Evolutionary conservation across 2,113 vertebrate genomes (phyloP).

Genomic region (Galeopterus variegatus): DNA sequence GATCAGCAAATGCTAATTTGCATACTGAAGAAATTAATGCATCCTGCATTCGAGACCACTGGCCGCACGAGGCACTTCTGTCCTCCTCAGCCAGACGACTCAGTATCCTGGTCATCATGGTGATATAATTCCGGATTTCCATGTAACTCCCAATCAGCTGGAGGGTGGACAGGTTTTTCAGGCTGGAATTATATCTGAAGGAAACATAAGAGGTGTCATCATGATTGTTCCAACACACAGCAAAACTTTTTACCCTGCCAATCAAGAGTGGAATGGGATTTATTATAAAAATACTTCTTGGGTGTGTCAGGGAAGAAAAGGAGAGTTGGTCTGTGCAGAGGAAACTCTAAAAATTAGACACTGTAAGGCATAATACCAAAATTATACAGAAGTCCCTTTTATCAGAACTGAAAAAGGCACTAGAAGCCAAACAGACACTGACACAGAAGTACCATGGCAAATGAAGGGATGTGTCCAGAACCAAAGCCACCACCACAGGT

Average conservation of each 20-base stretch:
- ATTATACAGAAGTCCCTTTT: no score
- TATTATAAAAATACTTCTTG: background rate
- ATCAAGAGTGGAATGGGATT: background rate
- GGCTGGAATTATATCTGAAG: conserved; percentile 87
- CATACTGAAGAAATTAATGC: conserved; percentile 87
- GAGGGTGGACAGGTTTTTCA: conserved; percentile 89
- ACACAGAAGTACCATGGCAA: accelerated
- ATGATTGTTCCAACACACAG: accelerated
- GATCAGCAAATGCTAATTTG: conserved; percentile 77
- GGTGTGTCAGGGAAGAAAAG: background rate
- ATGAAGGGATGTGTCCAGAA: background rate
- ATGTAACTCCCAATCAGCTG: conserved; percentile 84
- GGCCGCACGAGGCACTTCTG: conserved; percentile 27
- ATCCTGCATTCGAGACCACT: conserved; percentile 85
- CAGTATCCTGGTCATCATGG: conserved; percentile 86
- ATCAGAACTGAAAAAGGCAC: background rate
- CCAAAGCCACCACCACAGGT: accelerated
- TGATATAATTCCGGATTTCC: conserved; percentile 89
- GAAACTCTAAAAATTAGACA: background rate
- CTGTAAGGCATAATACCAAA: accelerated
- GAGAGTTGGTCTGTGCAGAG: background rate
- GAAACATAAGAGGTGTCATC: background rate
- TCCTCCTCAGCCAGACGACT: conserved; percentile 86
- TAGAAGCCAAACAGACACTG: background rate
- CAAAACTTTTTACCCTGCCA: background rate